Percentiles rank a stretch among this genome's conserved stretches.
phyloP scores from a whole-genome alignment of 1,140 invertebrate species.

The Stegodyphus dumicola region DNA sequence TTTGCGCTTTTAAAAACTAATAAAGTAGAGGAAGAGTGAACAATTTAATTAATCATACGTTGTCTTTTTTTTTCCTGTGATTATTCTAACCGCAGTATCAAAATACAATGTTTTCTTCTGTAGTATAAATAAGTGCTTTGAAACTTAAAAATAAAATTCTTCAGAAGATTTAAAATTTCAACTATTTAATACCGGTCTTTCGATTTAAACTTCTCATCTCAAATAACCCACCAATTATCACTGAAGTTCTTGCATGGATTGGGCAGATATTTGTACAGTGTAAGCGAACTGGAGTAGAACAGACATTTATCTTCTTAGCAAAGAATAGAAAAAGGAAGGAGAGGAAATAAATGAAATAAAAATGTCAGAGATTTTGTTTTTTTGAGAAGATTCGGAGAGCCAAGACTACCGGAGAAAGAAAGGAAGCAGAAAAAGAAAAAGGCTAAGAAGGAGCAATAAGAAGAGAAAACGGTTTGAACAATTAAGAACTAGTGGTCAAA shows the following conservation, averaged over 20 bases:
- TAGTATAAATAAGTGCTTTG: too few relatives aligned
- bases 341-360: slow-evolving; percentile 60
- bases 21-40: too few relatives aligned
- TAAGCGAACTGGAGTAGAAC: slow-evolving; percentile 19
- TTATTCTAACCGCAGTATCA: too few relatives aligned
- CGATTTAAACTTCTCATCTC: too few relatives aligned
- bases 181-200: too few relatives aligned
- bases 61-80: too few relatives aligned
- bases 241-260: neutral
- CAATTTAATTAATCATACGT: too few relatives aligned
- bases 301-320: slow-evolving; percentile 51
- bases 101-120: too few relatives aligned
- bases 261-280: slow-evolving; percentile 16
- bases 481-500: slow-evolving; percentile 61
- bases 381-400: slow-evolving; percentile 29
- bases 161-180: too few relatives aligned
- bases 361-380: slow-evolving; percentile 35
- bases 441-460: slow-evolving; percentile 34
- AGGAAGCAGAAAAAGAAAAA: neutral
- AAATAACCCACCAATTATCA: too few relatives aligned
- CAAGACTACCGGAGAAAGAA: slow-evolving; percentile 9
- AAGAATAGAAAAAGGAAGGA: slow-evolving; percentile 47
- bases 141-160: too few relatives aligned
- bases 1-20: too few relatives aligned
- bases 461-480: slow-evolving; percentile 59